Evolutionary conservation across 2,113 vertebrate species (phyloP), one percentile per base, ranked within the genome.

Genomic region (Otus sunia): DNA sequence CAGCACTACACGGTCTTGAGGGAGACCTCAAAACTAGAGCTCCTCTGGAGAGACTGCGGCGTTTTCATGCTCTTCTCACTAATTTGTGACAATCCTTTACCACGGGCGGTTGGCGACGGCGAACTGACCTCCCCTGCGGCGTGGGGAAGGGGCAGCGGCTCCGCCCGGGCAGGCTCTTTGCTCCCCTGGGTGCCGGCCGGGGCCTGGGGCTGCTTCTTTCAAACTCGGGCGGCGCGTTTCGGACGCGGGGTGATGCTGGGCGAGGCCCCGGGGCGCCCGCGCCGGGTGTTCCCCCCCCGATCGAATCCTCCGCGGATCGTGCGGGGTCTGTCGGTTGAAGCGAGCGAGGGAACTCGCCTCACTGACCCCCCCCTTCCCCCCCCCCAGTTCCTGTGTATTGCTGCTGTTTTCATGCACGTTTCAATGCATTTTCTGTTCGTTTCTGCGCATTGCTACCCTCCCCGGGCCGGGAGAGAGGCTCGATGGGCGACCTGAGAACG

Each of bases 281-380:
- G 8, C 34, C 11, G 6, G 2, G 3, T 1, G 0, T 47, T 23
- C 12, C 50, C 2, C 39, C 1, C 50, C 83, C 32, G 1, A 21
- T 6, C 8, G 2, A 36, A 17, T 27, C 64, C 84, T 43, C 11
- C 2, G 32, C 67, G 15, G 75, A 2, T 6, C 4, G 72, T 4
- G 73, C 9, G 18, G 79, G 67, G 23, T 34, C 36, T 17, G 67
- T 8, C 10, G 5, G 86, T 1, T 43, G 83, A n/a, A 63, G 93
- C 64, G 11, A 55, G 41, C 11, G 3, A 27, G 52, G 93, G 81
- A 8, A 14, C 79, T 64, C 11, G 71, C 69, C 82, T 75, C 56
- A 2, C 69, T 73, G 32, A 9, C 27, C 30, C 29, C 43, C 11
- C 22, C 32, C 19, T n/a, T n/a, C n/a, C 30, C 29, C 50, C 32